Conservation (phyloP, 2,797 vertebrate species). For the Trichosurus vulpecula region DNA sequence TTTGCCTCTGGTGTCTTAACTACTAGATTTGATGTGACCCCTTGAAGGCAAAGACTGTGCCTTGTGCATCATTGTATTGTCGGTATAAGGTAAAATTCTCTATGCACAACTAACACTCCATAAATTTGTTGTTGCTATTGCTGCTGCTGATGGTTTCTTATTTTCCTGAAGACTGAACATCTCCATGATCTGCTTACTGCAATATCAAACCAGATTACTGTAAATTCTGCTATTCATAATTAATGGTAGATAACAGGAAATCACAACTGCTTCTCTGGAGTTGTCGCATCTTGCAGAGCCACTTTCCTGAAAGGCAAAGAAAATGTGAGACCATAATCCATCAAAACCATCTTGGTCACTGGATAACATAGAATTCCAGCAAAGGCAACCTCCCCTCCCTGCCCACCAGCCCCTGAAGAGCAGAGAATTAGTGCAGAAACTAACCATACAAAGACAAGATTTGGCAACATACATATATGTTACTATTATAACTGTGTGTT, state of each 20-base stretch:
- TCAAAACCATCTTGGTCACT: not conserved
- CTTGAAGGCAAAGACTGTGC: not conserved
- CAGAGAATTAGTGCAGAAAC: not conserved
- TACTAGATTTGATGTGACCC: not conserved
- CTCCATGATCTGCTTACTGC: not conserved
- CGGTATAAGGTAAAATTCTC: not conserved
- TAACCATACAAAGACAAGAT: not conserved
- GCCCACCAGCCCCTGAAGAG: not conserved
- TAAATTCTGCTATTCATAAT: not conserved
- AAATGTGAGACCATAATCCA: not conserved
- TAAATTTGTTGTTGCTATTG: not conserved
- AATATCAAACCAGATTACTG: not conserved
- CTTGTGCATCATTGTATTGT: not conserved
- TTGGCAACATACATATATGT: not conserved
- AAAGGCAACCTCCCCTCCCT: not conserved
- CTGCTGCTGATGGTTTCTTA: not conserved
- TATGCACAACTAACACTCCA: not conserved
- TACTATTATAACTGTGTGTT: not conserved
- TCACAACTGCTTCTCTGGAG: not conserved
- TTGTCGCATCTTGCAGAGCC: not conserved
- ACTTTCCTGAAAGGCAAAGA: not conserved
- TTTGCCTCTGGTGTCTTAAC: not conserved
- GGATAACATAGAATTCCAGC: not conserved
- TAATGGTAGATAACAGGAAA: not conserved
- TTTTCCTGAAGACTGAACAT: not conserved